A percentile compares a stretch with the other conserved stretches of the same genome.
Evolutionary conservation across 2,113 vertebrate genomes (phyloP).

Genomic region (Proteles cristata): DNA sequence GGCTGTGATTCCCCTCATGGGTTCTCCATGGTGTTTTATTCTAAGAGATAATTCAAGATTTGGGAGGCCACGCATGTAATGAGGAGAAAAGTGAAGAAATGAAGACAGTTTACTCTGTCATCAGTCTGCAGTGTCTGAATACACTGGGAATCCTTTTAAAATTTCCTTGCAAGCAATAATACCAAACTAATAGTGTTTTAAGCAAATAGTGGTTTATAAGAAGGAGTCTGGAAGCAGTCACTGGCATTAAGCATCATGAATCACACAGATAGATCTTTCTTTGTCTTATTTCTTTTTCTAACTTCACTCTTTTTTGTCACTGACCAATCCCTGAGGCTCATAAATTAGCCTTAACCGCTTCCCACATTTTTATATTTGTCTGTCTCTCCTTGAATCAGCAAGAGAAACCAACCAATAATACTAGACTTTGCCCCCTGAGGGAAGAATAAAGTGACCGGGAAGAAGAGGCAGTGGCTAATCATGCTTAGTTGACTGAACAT

Average conservation of each 20-base stretch:
- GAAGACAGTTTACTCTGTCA: background rate
- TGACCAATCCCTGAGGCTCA: background rate
- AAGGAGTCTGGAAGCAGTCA: background rate
- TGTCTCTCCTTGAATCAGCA: background rate
- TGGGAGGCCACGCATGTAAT: background rate
- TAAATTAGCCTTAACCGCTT: background rate
- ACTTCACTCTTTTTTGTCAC: background rate
- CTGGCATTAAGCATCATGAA: background rate
- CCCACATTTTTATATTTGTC: background rate
- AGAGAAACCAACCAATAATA: background rate
- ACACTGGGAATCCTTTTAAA: background rate
- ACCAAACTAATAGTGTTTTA: background rate
- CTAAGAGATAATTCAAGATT: constrained; percentile 11
- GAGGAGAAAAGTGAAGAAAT: background rate
- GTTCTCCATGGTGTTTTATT: background rate
- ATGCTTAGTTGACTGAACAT: background rate
- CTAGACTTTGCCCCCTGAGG: background rate
- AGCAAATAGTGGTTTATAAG: background rate
- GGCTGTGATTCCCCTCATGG: background rate
- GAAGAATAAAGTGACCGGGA: background rate
- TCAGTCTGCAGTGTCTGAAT: background rate
- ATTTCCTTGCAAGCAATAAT: background rate
- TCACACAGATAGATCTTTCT: background rate
- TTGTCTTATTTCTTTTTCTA: background rate
- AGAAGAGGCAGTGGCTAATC: background rate